Evolutionary conservation across 2,113 vertebrate genomes (phyloP), one percentile per base, ranked within the genome.

Genomic region (Grammomys surdaster): DNA sequence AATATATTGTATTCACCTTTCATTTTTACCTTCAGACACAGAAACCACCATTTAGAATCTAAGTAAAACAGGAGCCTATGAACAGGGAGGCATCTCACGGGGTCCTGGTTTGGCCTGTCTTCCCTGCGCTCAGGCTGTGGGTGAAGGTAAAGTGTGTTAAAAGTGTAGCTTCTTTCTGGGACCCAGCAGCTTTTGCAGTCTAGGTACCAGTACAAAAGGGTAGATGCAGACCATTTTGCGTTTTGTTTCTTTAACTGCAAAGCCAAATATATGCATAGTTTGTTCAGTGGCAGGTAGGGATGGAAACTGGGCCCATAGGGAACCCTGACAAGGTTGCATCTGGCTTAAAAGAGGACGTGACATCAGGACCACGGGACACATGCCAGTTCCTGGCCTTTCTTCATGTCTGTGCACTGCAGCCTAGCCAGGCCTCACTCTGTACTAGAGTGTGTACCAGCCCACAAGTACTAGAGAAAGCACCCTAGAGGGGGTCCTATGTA

Each of bases 1-100:
- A 98, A 98, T 98, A 98, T 97, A 98, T 88, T 97, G 97, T 98
- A 97, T 98, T 98, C 97, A 98, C 98, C 98, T 98, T 98, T 98
- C 98, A 97, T 98, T 98, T 97, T 98, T 98, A 98, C 98, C 98
- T 98, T 97, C 95, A 97, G 97, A 96, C 93, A 98, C 95, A 97
- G 98, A 98, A 98, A 98, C 98, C 96, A 97, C 96, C 98, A 98
- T 98, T 98, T 97, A 89, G 93, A 95, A 72, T n/a, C 24, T 69
- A 75, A 96, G 88, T 90, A 43, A 96, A 78, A 88, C 81, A 80
- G 46, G 78, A 73, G 78, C 58, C 16, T 60, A 20, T 40, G 43
- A 40, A 11, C 16, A 9, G 22, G 40, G 46, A 95, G 16, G 16
- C 94, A 93, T 90, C 94, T 96, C 92, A n/a, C 72, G n/a, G 12